phyloP scores from a whole-genome alignment of 2,797 vertebrate species.

The Poliocrania exsul region DNA sequence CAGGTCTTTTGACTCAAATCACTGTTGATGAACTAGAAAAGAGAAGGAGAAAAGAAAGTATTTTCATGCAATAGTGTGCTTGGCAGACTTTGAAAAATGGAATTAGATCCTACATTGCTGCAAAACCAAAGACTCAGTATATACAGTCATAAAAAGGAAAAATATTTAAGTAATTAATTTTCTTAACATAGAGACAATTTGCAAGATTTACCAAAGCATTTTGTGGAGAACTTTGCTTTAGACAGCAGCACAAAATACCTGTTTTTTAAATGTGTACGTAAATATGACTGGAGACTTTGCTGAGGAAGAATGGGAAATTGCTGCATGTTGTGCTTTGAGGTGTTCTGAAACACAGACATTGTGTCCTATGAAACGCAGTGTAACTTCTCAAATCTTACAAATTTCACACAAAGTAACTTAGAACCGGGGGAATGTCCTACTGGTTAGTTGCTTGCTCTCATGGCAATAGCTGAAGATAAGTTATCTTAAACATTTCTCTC shows the following conservation, averaged over 20 bases:
- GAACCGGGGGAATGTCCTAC: background rate
- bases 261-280: background rate
- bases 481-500: slow-evolving; percentile 28
- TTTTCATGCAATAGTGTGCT: background rate
- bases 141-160: background rate
- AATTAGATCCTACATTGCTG: slow-evolving; percentile 6
- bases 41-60: background rate
- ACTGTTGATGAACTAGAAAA: slow-evolving; percentile 7
- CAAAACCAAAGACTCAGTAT: background rate
- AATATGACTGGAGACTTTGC: background rate
- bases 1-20: background rate
- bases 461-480: background rate
- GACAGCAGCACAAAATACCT: background rate
- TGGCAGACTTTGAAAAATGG: slow-evolving; percentile 27
- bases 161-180: slow-evolving; percentile 2
- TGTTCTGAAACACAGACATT: background rate
- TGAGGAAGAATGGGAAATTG: background rate
- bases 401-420: background rate
- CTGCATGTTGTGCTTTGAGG: background rate
- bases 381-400: background rate
- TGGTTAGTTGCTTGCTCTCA: background rate
- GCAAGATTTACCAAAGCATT: background rate
- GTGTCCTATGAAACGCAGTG: background rate
- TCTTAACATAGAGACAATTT: background rate
- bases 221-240: background rate